Base-by-base conservation (phyloP, 2,888 invertebrate genomes). In the Drosophila pseudotakahashii region DNA sequence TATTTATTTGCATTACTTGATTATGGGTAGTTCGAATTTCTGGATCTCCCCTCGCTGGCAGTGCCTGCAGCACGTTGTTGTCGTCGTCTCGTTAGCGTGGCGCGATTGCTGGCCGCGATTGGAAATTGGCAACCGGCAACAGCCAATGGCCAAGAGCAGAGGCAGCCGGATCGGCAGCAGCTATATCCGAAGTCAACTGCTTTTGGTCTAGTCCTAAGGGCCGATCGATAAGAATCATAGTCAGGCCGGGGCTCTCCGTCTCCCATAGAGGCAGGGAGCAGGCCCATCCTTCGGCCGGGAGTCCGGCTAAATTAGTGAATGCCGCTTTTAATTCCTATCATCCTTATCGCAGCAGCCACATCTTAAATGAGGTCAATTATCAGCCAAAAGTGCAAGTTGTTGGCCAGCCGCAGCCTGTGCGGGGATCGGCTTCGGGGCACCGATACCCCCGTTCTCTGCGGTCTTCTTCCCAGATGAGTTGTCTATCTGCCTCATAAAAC, bases 321-420 rank as follows among this genome's bases (percentile, higher is more conserved):
- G 88, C 89, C 84, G 83, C 89, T 83, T 88, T 82, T 88, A 82
- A 82, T 82, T 88, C 81, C 87, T 80, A 78, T 86, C 84, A 47
- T 66, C 42, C 78, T 82, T 86, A 82, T 88, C 82, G 59, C 50
- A 52, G 47, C 75, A 48, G 68, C 69, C 75, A 47, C 87, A 89
- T 87, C 88, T 89, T 81, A 88, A 89, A 89, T 81, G 85, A 89
- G 89, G 89, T 89, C 88, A 84, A 84, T 84, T 85, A 89, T 89
- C 82, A 81, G 69, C 73, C 85, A 87, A 87, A 89, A 89, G 89
- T 89, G 82, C 82, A 82, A 88, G 81, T 89, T 87, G 84, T 72
- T 70, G 53, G 47, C 63, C 63, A 60, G 60, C 53, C 58, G 47
- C 54, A 48, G 64, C 51, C 61, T 23, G 51, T 32, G 39, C n/a